A percentile compares a stretch with the other conserved stretches of the same genome.
Evolutionary conservation across 2,797 vertebrate genomes (phyloP).

Genomic region (Hydrolagus colliei): DNA sequence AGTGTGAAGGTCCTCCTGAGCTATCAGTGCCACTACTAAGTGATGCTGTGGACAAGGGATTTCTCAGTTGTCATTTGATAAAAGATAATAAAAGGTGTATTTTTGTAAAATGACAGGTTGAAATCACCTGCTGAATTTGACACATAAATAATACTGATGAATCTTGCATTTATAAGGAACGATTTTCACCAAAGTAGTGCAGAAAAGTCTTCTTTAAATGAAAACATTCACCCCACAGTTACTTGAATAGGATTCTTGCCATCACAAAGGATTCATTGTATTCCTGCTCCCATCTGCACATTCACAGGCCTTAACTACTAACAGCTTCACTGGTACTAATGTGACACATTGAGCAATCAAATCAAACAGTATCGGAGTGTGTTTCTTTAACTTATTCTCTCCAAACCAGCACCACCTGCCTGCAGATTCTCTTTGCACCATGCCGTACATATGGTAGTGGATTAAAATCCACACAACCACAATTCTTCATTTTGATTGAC

Average conservation of each 20-base stretch:
- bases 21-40: not conserved
- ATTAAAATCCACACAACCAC: not conserved
- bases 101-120: slow-evolving; percentile 13
- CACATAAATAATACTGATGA: not conserved
- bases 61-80: not conserved
- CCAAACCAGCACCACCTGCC: not conserved
- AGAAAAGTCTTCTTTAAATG: not conserved
- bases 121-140: not conserved
- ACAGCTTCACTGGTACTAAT: not conserved
- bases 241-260: not conserved
- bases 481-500: slow-evolving; percentile 4
- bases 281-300: not conserved
- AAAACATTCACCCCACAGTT: not conserved
- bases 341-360: no score
- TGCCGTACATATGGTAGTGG: not conserved
- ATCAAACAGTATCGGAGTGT: no score
- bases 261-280: not conserved
- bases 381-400: not conserved
- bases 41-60: not conserved
- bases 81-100: not conserved
- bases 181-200: not conserved
- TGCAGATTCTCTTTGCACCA: not conserved
- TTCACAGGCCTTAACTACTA: not conserved
- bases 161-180: not conserved
- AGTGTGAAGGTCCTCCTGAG: not conserved